These are phyloP conservation scores for Coracopsis vasa DNA, from an alignment of 2,113 vertebrate genomes.

Conservation along the genomic window DNA sequence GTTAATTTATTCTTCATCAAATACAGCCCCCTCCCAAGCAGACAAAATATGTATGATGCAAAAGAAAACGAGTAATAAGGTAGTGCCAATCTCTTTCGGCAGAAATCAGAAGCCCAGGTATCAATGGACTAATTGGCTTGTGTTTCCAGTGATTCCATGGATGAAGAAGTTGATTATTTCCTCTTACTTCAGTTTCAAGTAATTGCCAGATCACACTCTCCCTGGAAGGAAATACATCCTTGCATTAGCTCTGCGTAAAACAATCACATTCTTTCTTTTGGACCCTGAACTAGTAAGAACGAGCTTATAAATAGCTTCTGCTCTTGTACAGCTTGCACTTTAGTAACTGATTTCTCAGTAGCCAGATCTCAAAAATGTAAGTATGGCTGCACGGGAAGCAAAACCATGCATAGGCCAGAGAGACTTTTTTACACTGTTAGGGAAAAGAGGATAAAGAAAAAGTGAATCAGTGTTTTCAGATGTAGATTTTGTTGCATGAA, in stretches of 20 bases:
- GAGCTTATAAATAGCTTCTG: background rate
- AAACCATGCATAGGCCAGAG: constrained; percentile 41
- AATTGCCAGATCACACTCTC: background rate
- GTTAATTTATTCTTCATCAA: constrained; percentile 10
- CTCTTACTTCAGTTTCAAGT: background rate
- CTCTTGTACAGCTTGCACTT: constrained; percentile 20
- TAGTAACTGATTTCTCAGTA: constrained; percentile 69
- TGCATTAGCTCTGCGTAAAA: constrained; percentile 24
- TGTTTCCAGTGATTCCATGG: background rate
- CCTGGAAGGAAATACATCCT: background rate
- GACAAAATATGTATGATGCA: background rate
- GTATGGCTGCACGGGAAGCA: constrained; percentile 52
- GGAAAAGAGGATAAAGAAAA: background rate
- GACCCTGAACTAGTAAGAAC: constrained; percentile 25
- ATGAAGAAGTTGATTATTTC: background rate
- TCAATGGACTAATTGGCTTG: background rate
- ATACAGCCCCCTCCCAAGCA: background rate
- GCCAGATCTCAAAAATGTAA: constrained; percentile 69
- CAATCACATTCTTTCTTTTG: constrained; percentile 25
- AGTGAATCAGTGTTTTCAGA: background rate
- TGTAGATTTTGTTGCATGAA: constrained; percentile 64
- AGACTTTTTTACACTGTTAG: constrained; percentile 27
- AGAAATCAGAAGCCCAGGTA: background rate
- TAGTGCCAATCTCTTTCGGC: background rate
- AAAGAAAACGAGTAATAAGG: background rate